Conservation (phyloP, 1,140 invertebrate genomes). For the Lasioglossum albipes region DNA sequence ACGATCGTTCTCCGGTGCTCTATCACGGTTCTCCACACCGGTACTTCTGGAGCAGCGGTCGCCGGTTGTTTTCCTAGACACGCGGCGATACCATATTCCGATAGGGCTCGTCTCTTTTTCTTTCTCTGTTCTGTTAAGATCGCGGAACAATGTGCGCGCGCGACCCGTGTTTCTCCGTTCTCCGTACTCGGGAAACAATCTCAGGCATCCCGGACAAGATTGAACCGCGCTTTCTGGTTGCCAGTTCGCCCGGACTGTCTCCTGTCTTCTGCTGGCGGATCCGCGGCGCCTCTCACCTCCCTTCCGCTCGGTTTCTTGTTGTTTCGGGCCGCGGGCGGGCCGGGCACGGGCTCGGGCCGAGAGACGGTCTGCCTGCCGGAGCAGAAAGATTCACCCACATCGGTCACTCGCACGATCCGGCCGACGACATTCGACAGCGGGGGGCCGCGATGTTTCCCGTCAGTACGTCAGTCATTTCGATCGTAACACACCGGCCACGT, state of each 20-base stretch:
- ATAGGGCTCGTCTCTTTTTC: background rate
- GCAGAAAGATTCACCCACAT: slow-evolving; percentile 73
- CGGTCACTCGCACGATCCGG: slow-evolving; percentile 72
- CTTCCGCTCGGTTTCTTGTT: slow-evolving; percentile 24
- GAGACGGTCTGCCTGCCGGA: slow-evolving; percentile 28
- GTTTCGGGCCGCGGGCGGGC: background rate
- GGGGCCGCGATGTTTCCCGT: slow-evolving; percentile 76
- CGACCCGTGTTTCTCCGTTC: background rate
- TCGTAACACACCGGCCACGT: slow-evolving; percentile 71
- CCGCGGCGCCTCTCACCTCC: background rate
- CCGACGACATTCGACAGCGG: slow-evolving; percentile 76
- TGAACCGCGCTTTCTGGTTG: background rate
- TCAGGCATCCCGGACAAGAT: slow-evolving; percentile 16
- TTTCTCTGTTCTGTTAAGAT: no score
- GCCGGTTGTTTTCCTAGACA: background rate
- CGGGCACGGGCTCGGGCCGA: background rate
- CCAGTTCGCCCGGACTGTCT: background rate
- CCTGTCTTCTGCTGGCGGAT: background rate
- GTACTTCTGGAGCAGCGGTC: background rate
- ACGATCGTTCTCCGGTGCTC: background rate
- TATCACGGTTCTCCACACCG: background rate
- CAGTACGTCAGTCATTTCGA: slow-evolving; percentile 77
- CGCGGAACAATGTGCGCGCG: no score
- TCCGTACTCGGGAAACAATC: background rate
- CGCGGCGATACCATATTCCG: background rate